A percentile compares a stretch with the other conserved stretches of the same genome.
These are phyloP conservation scores for Teinopalpus imperialis DNA, from an alignment of 2,888 invertebrate genomes.

Conservation along the genomic window DNA sequence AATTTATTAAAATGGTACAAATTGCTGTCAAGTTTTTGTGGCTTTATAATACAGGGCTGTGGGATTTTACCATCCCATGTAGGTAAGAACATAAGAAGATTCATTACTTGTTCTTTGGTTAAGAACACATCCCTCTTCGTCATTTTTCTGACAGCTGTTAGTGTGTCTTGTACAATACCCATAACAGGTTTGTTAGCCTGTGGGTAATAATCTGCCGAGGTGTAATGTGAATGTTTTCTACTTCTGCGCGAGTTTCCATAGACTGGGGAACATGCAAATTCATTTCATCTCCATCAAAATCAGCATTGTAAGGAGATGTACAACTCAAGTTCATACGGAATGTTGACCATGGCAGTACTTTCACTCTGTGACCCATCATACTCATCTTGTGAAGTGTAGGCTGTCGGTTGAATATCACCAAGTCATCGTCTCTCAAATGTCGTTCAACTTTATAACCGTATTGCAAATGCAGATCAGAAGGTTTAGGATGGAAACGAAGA, in stretches of 20 bases:
- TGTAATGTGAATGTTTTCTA: slow-evolving; percentile 98
- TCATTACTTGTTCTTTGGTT: slow-evolving; percentile 99
- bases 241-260: slow-evolving; percentile 98
- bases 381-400: slow-evolving; percentile 99
- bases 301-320: slow-evolving; percentile 99
- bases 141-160: slow-evolving; percentile 99
- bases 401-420: slow-evolving; percentile 99
- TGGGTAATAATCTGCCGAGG: slow-evolving; percentile 99
- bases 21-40: slow-evolving; percentile 96
- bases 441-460: slow-evolving; percentile 98
- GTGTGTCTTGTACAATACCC: slow-evolving; percentile 99
- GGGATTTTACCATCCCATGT: slow-evolving; percentile 99
- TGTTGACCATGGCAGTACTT: slow-evolving; percentile 99
- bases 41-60: slow-evolving; percentile 97
- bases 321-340: slow-evolving; percentile 99
- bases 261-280: slow-evolving; percentile 99
- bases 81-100: slow-evolving; percentile 98
- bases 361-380: slow-evolving; percentile 99
- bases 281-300: slow-evolving; percentile 99
- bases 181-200: slow-evolving; percentile 99
- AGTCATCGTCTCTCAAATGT: slow-evolving; percentile 98
- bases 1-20: too few species aligned
- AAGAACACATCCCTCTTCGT: slow-evolving; percentile 99
- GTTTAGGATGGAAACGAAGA: slow-evolving; percentile 98
- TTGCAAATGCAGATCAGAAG: slow-evolving; percentile 97